Base-by-base conservation (phyloP, 1,140 invertebrate genomes). In the Heliconius nattereri region DNA sequence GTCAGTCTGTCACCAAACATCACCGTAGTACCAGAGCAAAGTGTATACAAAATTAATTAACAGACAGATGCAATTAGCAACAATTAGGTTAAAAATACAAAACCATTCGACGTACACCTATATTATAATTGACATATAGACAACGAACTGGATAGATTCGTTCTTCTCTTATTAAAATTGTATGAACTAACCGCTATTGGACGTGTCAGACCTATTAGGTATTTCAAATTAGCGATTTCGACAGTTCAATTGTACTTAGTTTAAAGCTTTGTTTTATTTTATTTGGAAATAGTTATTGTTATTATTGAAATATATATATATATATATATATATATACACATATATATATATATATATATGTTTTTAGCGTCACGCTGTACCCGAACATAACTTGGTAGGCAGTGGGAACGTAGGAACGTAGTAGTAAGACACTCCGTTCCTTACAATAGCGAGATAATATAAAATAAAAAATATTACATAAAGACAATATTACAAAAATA, bases 81-180 rank as follows among this genome's bases (percentile, higher is more conserved):
- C 52, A 60, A 52, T 60, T 73, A 60, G 71, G 71, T 73, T 35
- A 78, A 78, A 78, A 78, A 78, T 78, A 78, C 77, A 78, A 76
- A 54, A n/a, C 77, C 77, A n/a, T 66, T 60, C 9, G 26, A 16
- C 77, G 16, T 71, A 57, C 20, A 57, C 20, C 52, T 78, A 60
- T 40, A 70, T 54, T 32, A 16, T 79, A 79, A 81, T 81, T 83
- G 78, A 81, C 76, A 80, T 79, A 84, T 81, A 80, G 84, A 79
- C 77, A 73, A 80, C 71, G 76, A 73, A 80, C 71, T 78, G n/a
- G 66, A 32, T 75, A 57, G 78, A 60, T 45, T 79, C 37, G 49
- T 71, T 40, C 71, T 76, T 81, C 76, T 7, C 45, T 76, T 77
- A 76, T 80, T 80, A 76, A 80, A 60, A 76, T 75, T 74, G 74